Evolutionary conservation across 2,888 invertebrate genomes (phyloP).

Genomic region (Drosophila mimetica): DNA sequence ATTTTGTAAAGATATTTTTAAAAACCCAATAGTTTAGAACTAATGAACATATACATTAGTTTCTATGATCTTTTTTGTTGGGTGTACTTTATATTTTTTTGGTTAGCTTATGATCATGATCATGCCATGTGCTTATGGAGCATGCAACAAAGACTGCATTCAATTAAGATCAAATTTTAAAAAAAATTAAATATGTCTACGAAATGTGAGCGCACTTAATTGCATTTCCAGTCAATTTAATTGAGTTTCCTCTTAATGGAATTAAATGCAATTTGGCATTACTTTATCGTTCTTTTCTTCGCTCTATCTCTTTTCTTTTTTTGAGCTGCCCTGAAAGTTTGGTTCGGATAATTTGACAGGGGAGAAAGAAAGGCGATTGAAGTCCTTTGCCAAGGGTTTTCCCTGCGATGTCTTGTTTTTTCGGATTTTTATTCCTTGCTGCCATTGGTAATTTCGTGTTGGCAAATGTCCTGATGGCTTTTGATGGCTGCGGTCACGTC

Average conservation of each 20-base stretch:
- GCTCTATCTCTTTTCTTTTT: too few relatives aligned
- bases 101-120: slow-evolving; percentile 6
- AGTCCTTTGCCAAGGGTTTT: not conserved
- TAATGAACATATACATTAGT: too few relatives aligned
- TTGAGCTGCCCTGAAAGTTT: slow-evolving; percentile 40
- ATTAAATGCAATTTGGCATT: slow-evolving; percentile 25
- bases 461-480: slow-evolving; percentile 40
- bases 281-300: not conserved
- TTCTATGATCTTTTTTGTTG: too few relatives aligned
- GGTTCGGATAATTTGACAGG: slow-evolving; percentile 64
- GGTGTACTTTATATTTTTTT: not conserved
- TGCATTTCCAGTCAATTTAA: slow-evolving; percentile 48
- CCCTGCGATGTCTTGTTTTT: slow-evolving; percentile 17
- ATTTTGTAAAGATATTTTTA: too few relatives aligned
- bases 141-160: slow-evolving; percentile 37
- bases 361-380: slow-evolving; percentile 31
- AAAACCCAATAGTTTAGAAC: too few relatives aligned
- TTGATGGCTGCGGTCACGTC: slow-evolving; percentile 69
- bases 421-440: slow-evolving; percentile 2
- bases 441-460: slow-evolving; percentile 62
- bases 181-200: slow-evolving; percentile 33
- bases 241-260: slow-evolving; percentile 38
- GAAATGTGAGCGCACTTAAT: slow-evolving; percentile 30
- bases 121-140: slow-evolving; percentile 36
- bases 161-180: slow-evolving; percentile 44